Percentiles rank a stretch among this genome's conserved stretches.
These are phyloP conservation scores for Crocuta crocuta DNA, from an alignment of 2,113 vertebrate genomes.

Conservation along the genomic window DNA sequence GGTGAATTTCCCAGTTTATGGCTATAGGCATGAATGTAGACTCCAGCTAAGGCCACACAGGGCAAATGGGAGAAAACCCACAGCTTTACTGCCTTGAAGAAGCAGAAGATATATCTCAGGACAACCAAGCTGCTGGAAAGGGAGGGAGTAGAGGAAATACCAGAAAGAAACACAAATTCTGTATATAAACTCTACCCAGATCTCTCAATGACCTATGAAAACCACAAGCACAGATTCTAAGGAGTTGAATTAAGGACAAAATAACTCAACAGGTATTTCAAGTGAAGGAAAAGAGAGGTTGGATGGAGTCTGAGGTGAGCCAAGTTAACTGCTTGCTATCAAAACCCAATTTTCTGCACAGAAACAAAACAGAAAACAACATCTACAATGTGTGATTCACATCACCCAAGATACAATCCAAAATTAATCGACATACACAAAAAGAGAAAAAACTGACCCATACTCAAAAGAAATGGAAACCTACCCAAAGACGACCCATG, in stretches of 20 bases:
- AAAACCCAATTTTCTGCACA: neutral
- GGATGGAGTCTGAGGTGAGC: neutral
- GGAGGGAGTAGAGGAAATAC: neutral
- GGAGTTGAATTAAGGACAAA: neutral
- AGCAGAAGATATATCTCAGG: neutral
- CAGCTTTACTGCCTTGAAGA: neutral
- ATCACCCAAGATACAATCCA: neutral
- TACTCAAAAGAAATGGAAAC: slow-evolving; percentile 15
- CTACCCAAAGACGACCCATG: neutral
- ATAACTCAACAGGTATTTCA: neutral
- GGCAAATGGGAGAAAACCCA: neutral
- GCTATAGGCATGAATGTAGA: neutral
- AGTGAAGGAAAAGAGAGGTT: neutral
- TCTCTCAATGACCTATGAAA: neutral
- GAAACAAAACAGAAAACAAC: neutral
- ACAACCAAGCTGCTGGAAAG: neutral
- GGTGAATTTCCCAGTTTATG: neutral
- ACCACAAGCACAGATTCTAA: neutral
- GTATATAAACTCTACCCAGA: neutral
- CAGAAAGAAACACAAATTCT: neutral
- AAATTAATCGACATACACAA: slow-evolving; percentile 1
- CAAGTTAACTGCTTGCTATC: neutral
- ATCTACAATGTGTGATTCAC: neutral
- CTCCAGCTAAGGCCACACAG: neutral
- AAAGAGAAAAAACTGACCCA: neutral